Percentiles rank a stretch among this genome's conserved stretches.
These are phyloP conservation scores for Alethe castanea DNA, from an alignment of 2,113 vertebrate genomes.

Conservation along the genomic window DNA sequence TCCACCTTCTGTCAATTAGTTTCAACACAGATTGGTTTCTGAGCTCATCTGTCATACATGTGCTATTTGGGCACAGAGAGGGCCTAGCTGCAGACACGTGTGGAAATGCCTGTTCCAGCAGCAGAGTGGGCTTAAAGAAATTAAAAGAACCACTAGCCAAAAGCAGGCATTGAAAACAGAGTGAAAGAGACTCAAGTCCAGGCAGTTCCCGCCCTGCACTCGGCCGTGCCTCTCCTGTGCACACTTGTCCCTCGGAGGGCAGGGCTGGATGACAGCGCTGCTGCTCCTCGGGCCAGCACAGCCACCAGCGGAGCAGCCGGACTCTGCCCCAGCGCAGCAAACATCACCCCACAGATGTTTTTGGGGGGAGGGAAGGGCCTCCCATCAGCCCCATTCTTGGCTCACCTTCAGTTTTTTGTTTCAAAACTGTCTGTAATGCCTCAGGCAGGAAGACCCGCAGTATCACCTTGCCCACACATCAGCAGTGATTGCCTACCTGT, in stretches of 20 bases:
- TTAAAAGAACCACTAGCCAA: background rate
- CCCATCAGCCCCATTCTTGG: background rate
- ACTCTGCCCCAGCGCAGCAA: background rate
- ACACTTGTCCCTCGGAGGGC: background rate
- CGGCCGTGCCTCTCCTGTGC: background rate
- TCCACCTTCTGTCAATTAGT: background rate
- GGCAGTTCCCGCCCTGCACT: background rate
- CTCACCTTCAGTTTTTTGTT: background rate
- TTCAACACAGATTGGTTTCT: background rate
- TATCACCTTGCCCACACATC: accelerated
- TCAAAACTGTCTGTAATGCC: background rate
- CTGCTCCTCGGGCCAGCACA: background rate
- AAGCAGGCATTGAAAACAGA: accelerated
- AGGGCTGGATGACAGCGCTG: background rate
- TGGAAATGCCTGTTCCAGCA: background rate
- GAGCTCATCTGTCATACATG: background rate
- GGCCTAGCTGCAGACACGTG: background rate
- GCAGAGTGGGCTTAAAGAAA: background rate
- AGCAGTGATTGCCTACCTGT: no score
- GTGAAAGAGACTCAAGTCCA: accelerated
- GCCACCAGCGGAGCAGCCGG: background rate
- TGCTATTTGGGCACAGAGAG: background rate
- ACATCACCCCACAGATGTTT: background rate
- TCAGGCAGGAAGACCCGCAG: background rate
- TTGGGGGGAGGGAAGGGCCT: background rate